These are phyloP conservation scores for Xenopus borealis DNA, from an alignment of 2,113 vertebrate genomes.

Conservation along the genomic window DNA sequence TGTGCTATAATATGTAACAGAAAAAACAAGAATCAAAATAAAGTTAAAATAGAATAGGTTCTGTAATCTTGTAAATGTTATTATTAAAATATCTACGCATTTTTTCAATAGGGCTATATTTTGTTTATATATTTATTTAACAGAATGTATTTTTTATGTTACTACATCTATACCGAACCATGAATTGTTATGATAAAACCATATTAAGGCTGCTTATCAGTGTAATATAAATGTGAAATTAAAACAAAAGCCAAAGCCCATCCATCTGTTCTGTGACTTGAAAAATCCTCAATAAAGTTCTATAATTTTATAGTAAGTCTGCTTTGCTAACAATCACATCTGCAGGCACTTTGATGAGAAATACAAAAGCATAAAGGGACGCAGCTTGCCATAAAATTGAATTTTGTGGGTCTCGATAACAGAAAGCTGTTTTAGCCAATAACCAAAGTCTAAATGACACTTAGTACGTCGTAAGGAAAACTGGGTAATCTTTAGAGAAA, in stretches of 20 bases:
- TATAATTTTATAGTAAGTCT: constrained; percentile 48
- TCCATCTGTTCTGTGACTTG: constrained; percentile 48
- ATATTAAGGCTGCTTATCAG: constrained; percentile 41
- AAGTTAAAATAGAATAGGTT: too few species aligned
- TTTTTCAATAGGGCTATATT: too few species aligned
- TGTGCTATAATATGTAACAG: too few species aligned
- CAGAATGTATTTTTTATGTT: too few species aligned
- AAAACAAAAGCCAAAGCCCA: constrained; percentile 35
- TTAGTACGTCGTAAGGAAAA: constrained; percentile 30
- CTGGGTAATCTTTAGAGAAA: constrained; percentile 28
- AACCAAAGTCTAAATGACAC: constrained; percentile 41
- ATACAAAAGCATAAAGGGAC: constrained; percentile 39
- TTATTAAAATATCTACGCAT: too few species aligned
- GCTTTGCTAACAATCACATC: constrained; percentile 49
- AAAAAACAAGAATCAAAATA: too few species aligned
- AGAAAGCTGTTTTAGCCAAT: constrained; percentile 35
- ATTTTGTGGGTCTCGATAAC: constrained; percentile 43
- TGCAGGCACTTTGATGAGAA: constrained; percentile 46
- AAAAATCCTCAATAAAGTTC: constrained; percentile 39
- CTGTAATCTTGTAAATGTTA: too few species aligned
- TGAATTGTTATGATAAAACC: constrained; percentile 26
- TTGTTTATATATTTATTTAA: too few species aligned
- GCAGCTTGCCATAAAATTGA: constrained; percentile 44
- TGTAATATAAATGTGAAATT: constrained; percentile 45
- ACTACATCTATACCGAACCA: constrained; percentile 3